Percentiles rank a stretch among this genome's conserved stretches.
Evolutionary conservation across 2,113 vertebrate species (phyloP).

Genomic region (Dissostichus mawsoni): DNA sequence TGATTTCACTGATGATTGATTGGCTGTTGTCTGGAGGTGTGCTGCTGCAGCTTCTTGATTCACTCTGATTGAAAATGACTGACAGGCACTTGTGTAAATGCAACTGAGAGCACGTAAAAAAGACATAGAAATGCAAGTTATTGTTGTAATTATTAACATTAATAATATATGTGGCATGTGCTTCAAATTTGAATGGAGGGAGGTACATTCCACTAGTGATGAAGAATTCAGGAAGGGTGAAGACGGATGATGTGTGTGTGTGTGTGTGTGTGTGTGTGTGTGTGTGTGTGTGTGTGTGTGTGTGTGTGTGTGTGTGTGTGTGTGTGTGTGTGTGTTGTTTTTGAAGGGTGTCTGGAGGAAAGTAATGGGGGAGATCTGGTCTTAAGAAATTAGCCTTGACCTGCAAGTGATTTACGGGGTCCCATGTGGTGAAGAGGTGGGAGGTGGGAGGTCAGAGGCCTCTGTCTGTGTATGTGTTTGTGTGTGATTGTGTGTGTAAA

Average conservation of each 20-base stretch:
- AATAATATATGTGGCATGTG: not conserved
- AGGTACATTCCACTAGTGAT: conserved; percentile 30
- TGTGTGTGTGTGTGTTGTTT: conserved; percentile 12
- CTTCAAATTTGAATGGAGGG: conserved; percentile 2
- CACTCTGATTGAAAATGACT: not conserved
- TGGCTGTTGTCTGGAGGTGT: not conserved
- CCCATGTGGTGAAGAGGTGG: conserved; percentile 35
- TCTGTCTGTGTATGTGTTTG: not conserved
- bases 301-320: not conserved
- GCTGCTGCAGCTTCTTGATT: not conserved
- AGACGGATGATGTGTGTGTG: not conserved
- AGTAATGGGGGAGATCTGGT: conserved; percentile 22
- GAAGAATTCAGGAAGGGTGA: conserved; percentile 1
- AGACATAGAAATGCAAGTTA: no score
- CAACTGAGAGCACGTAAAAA: not conserved
- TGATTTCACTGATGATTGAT: conserved; percentile 31
- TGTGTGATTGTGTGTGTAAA: conserved; percentile 22
- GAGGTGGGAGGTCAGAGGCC: conserved; percentile 23
- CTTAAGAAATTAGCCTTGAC: conserved; percentile 55
- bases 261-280: conserved; percentile 18
- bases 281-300: conserved; percentile 23
- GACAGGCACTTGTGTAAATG: not conserved
- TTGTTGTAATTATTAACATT: not conserved
- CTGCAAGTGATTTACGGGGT: conserved; percentile 55
- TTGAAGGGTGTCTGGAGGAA: conserved; percentile 10